These are phyloP conservation scores for Phymastichus coffea DNA, from an alignment of 1,140 invertebrate species.

Conservation along the genomic window DNA sequence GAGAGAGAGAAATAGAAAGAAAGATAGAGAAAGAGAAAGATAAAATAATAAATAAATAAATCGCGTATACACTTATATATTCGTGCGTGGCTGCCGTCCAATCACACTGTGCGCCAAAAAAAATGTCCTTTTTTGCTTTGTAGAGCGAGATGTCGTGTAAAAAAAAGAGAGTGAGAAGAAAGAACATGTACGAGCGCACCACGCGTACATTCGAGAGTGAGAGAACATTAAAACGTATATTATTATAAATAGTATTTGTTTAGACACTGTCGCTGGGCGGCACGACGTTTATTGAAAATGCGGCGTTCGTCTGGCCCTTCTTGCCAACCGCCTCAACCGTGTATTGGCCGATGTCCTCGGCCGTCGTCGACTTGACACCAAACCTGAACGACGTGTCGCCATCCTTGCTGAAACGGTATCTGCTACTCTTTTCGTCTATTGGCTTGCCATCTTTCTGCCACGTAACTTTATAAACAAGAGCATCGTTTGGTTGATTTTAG, in stretches of 20 bases:
- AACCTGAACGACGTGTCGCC: constrained; percentile 74
- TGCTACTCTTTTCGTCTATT: constrained; percentile 69
- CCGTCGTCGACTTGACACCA: constrained; percentile 72
- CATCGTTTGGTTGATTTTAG: too few relatives aligned
- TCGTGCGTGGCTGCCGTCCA: constrained; percentile 1
- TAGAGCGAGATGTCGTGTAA: constrained; percentile 8
- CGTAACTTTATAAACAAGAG: constrained; percentile 53
- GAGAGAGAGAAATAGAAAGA: too few relatives aligned
- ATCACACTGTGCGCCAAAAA: constrained; percentile 23
- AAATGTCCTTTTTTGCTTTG: constrained; percentile 19
- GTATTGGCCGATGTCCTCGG: constrained; percentile 88
- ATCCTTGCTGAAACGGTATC: constrained; percentile 81
- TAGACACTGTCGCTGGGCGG: constrained; percentile 44
- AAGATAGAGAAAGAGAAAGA: background rate
- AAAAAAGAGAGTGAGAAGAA: background rate
- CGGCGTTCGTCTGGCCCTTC: constrained; percentile 76
- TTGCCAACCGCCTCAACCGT: constrained; percentile 81
- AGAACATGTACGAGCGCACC: constrained; percentile 12
- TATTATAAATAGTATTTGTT: background rate
- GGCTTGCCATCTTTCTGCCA: constrained; percentile 93
- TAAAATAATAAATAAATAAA: background rate
- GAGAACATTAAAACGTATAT: background rate
- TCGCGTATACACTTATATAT: background rate
- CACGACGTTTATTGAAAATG: constrained; percentile 84
- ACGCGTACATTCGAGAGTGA: background rate